Percentiles rank a stretch among this genome's conserved stretches.
phyloP scores from a whole-genome alignment of 2,113 vertebrate species.

The Tachysurus fulvidraco region DNA sequence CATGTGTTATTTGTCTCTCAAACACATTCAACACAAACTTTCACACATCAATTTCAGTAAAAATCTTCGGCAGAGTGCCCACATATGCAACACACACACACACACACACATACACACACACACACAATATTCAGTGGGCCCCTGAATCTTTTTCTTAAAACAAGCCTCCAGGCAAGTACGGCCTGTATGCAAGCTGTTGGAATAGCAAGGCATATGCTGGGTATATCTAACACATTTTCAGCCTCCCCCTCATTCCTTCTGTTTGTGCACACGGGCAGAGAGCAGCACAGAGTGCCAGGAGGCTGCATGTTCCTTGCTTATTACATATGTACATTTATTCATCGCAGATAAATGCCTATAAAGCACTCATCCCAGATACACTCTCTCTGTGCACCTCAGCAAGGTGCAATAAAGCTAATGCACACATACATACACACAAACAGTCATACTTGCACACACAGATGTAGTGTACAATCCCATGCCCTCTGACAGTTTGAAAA shows the following conservation, averaged over 20 bases:
- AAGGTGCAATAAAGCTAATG: constrained; percentile 14
- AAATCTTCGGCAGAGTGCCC: constrained; percentile 20
- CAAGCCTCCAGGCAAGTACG: constrained; percentile 67
- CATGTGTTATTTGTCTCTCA: constrained; percentile 18
- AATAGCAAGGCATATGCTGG: constrained; percentile 71
- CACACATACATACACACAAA: constrained; percentile 24
- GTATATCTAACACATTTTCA: constrained; percentile 54
- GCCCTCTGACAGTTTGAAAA: constrained; percentile 61
- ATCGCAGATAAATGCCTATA: constrained; percentile 40
- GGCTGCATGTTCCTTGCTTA: constrained; percentile 43
- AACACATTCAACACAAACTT: constrained; percentile 32
- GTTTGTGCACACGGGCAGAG: constrained; percentile 54
- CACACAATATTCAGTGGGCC: constrained; percentile 60
- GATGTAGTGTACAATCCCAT: constrained; percentile 54
- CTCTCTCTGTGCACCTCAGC: constrained; percentile 22
- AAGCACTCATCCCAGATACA: not conserved
- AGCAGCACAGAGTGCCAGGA: constrained; percentile 48
- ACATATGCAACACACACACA: constrained; percentile 2
- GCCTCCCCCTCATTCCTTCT: constrained; percentile 58
- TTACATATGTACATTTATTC: constrained; percentile 46
- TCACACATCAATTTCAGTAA: constrained; percentile 34
- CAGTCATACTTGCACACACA: constrained; percentile 41
- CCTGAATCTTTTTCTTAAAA: constrained; percentile 59
- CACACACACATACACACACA: not conserved
- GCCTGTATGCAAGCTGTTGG: constrained; percentile 70